Evolutionary conservation across 1,140 invertebrate genomes (phyloP).

Genomic region (Drosophila sulfurigaster): DNA sequence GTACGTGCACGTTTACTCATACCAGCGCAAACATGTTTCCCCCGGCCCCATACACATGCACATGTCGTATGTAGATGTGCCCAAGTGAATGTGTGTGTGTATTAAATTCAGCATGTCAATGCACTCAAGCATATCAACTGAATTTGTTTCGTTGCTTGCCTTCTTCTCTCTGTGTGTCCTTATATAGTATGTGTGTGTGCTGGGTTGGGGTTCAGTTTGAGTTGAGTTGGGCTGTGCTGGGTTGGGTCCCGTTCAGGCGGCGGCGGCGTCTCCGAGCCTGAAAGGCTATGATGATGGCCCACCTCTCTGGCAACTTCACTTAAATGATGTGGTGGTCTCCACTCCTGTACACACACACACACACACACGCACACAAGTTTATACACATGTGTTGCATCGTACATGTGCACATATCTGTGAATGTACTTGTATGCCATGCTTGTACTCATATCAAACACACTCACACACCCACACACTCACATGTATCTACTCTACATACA

Average conservation of each 20-base stretch:
- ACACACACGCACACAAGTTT: background rate
- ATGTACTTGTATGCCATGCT: constrained; percentile 10
- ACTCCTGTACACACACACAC: constrained; percentile 15
- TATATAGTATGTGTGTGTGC: constrained; percentile 17
- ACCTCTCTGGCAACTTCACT: constrained; percentile 46
- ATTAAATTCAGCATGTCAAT: constrained; percentile 49
- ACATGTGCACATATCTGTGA: constrained; percentile 4
- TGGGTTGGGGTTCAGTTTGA: background rate
- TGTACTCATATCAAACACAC: constrained; percentile 9
- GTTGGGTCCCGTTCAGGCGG: constrained; percentile 18
- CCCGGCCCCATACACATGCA: background rate
- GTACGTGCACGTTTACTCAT: constrained; percentile 5
- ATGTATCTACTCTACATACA: constrained; percentile 18
- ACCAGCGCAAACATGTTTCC: background rate
- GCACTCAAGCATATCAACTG: constrained; percentile 47
- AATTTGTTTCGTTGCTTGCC: constrained; percentile 52
- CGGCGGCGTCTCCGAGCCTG: constrained; percentile 26
- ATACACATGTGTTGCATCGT: constrained; percentile 22
- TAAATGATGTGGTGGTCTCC: constrained; percentile 47
- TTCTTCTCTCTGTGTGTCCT: constrained; percentile 26
- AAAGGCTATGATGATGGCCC: constrained; percentile 21
- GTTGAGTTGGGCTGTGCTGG: no score
- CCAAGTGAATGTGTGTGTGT: constrained; percentile 7
- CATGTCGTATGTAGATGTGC: constrained; percentile 9
- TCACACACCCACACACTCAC: constrained; percentile 2